Evolutionary conservation across 2,888 invertebrate species (phyloP).

Genomic region (Synergus japonicus): DNA sequence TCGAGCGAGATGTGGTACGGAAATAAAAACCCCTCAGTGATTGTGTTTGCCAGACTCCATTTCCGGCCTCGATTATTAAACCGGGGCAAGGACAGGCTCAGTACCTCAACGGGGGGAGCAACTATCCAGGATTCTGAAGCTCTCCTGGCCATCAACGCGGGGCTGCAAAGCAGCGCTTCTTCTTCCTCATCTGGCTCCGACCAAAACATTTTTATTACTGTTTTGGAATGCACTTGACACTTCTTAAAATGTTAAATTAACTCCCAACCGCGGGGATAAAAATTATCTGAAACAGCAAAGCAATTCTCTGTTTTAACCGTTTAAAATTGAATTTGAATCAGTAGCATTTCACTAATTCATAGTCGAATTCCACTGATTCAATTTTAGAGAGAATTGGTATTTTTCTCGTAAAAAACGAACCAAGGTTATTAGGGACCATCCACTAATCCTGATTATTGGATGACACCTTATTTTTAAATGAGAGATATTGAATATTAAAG

Average conservation of each 20-base stretch:
- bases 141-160: conserved; percentile 90
- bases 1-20: neutral
- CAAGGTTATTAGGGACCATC: no score
- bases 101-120: conserved; percentile 92
- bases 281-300: neutral
- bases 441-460: neutral
- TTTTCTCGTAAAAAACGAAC: no score
- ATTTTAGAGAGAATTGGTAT: no score
- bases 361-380: no score
- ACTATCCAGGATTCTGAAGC: conserved; percentile 95
- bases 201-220: conserved; percentile 82
- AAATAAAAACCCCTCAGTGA: neutral
- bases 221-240: neutral
- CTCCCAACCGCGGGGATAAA: neutral
- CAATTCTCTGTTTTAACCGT: neutral
- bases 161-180: conserved; percentile 91
- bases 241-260: neutral
- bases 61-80: conserved; percentile 6
- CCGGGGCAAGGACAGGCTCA: conserved; percentile 27
- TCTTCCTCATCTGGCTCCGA: conserved; percentile 90
- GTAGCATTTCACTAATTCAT: no score
- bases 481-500: neutral
- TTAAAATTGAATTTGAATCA: neutral
- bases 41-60: conserved; percentile 16
- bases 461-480: neutral